Evolutionary conservation across 1,140 invertebrate species (phyloP), one percentile per base, ranked within the genome.

Genomic region (Galleria mellonella): DNA sequence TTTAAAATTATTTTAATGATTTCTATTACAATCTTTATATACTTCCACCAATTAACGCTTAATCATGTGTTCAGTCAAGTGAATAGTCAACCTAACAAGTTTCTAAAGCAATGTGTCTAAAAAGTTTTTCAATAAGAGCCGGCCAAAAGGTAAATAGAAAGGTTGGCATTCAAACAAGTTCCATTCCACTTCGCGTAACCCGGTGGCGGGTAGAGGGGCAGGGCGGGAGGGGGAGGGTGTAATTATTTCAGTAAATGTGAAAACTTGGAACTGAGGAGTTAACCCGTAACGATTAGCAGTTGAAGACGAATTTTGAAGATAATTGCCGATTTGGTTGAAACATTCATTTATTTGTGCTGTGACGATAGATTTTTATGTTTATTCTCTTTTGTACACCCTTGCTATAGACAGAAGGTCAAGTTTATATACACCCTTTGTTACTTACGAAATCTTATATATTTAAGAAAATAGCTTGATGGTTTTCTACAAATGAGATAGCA

Each of bases 191-290:
- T 23, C 17, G 17, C 17, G 17, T 23, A 6, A 6, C 17, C n/a
- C n/a, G 2, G 17, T 6, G 2, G 17, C 17, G 17, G 17, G 17
- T 23, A 23, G 17, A 6, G 17, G 6, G 17, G 17, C 2, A 29
- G 37, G 44, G 53, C 43, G 49, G 13, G 43, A 43, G 38, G 49
- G 53, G 37, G 41, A n/a, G 32, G 27, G 40, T 49, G 57, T 60
- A 64, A 64, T 64, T 64, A 64, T 64, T 64, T 61, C 52, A 45
- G 47, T 56, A 60, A 64, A 64, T 64, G 57, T 52, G 51, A 47
- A 57, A 64, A 64, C 48, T 64, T 64, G 32, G 38, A 35, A 14
- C 32, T 14, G 44, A 11, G 35, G 59, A 55, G 45, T 57, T 63
- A 60, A 60, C 61, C 49, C 57, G 54, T 57, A 39, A 43, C 51